These are phyloP conservation scores for Synanthedon tipuliformis DNA, from an alignment of 2,888 invertebrate species.

Conservation along the genomic window DNA sequence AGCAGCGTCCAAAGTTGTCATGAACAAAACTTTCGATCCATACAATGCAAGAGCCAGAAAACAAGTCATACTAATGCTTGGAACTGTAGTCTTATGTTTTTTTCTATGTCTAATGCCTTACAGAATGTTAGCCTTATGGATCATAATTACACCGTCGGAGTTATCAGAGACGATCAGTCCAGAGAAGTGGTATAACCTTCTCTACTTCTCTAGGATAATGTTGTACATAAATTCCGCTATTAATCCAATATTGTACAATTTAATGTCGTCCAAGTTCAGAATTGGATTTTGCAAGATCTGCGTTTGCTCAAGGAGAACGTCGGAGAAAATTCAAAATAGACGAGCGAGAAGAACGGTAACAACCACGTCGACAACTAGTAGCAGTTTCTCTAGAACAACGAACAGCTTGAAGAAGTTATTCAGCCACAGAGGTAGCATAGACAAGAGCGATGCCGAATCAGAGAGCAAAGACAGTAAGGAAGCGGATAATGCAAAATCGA, in stretches of 20 bases:
- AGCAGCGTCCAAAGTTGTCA: constrained; percentile 74
- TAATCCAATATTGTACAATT: constrained; percentile 91
- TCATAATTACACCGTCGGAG: constrained; percentile 80
- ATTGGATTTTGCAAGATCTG: constrained; percentile 81
- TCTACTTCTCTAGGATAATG: constrained; percentile 89
- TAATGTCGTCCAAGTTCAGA: constrained; percentile 92
- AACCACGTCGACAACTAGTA: constrained; percentile 72
- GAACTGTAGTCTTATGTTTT: constrained; percentile 87
- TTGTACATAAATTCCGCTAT: constrained; percentile 90
- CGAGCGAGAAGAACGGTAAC: constrained; percentile 65
- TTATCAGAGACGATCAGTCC: constrained; percentile 76
- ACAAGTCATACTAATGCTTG: constrained; percentile 89
- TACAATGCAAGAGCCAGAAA: constrained; percentile 78
- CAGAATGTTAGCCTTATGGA: constrained; percentile 84
- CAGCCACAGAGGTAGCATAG: constrained; percentile 52
- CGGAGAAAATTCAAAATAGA: constrained; percentile 45
- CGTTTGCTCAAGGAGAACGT: constrained; percentile 62
- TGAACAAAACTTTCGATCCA: constrained; percentile 79
- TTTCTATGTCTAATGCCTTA: constrained; percentile 91
- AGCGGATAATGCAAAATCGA: constrained; percentile 19
- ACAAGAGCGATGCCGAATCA: constrained; percentile 43
- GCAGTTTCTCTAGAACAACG: constrained; percentile 72
- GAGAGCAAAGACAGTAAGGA: constrained; percentile 34
- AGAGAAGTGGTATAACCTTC: constrained; percentile 83
- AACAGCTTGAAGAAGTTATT: constrained; percentile 67